These are phyloP conservation scores for Diarsia mendica DNA, from an alignment of 2,888 invertebrate species.

Conservation along the genomic window DNA sequence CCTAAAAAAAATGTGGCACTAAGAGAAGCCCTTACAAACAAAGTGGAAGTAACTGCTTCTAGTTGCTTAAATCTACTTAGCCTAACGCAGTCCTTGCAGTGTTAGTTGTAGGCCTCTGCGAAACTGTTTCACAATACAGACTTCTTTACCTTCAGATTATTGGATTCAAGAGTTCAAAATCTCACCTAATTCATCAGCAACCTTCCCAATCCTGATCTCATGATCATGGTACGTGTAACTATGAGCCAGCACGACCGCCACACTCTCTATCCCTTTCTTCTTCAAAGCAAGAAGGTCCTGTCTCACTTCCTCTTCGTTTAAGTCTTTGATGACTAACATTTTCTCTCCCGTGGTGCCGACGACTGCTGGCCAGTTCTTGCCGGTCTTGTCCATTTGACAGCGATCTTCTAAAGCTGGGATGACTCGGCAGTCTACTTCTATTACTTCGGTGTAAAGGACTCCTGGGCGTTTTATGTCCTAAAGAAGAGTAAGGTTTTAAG, in stretches of 20 bases:
- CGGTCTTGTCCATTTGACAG: slow-evolving; percentile 91
- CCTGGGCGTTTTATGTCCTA: slow-evolving; percentile 96
- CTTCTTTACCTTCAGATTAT: not conserved
- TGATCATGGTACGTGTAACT: slow-evolving; percentile 98
- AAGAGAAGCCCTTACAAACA: not conserved
- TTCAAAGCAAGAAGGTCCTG: slow-evolving; percentile 91
- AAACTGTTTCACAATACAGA: not conserved
- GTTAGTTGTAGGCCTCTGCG: not conserved
- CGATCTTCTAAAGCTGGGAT: slow-evolving; percentile 93
- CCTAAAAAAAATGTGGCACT: too few relatives aligned
- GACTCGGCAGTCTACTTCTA: slow-evolving; percentile 98
- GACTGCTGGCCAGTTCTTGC: slow-evolving; percentile 84
- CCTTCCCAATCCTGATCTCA: slow-evolving; percentile 94
- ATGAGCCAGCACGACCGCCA: slow-evolving; percentile 98
- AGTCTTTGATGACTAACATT: slow-evolving; percentile 92
- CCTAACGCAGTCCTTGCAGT: not conserved
- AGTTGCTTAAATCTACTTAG: not conserved
- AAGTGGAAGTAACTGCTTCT: not conserved
- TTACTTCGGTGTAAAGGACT: slow-evolving; percentile 96
- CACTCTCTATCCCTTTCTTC: slow-evolving; percentile 95
- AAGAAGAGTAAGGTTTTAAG: too few relatives aligned
- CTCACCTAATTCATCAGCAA: slow-evolving; percentile 93
- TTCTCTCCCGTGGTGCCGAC: slow-evolving; percentile 93
- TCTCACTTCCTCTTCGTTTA: slow-evolving; percentile 92
- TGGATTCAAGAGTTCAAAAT: not conserved